Conservation (phyloP, 2,888 invertebrate genomes). For the Torymus aiolomorphi region DNA sequence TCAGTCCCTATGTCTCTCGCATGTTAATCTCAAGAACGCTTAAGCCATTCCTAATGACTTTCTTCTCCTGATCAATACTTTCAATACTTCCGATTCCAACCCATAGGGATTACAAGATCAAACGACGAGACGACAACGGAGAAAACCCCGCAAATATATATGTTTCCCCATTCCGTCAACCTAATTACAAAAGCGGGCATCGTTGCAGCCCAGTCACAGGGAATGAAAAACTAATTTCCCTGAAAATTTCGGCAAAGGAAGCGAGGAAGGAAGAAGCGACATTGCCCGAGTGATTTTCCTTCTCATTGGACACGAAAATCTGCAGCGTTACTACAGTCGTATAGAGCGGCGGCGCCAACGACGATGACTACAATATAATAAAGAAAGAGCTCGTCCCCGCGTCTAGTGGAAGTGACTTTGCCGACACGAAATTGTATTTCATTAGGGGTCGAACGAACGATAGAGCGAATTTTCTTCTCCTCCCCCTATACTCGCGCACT, state of each 20-base stretch:
- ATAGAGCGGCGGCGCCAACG: background rate
- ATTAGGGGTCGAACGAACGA: slow-evolving; percentile 1
- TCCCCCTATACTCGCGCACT: background rate
- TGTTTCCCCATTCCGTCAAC: no score
- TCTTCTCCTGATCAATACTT: no score
- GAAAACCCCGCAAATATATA: no score
- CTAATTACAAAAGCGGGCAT: no score
- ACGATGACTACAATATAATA: slow-evolving; percentile 8
- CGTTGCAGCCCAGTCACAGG: background rate
- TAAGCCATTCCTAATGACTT: no score
- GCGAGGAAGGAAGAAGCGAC: background rate
- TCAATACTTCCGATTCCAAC: no score
- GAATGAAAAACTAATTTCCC: slow-evolving; percentile 48
- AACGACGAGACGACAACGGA: no score
- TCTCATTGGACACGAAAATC: slow-evolving; percentile 41
- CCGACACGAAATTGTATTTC: slow-evolving; percentile 25
- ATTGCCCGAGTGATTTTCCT: slow-evolving; percentile 45
- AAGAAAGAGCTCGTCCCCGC: background rate
- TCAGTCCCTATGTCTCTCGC: no score
- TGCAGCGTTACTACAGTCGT: slow-evolving; percentile 4
- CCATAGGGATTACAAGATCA: no score
- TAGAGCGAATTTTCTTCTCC: slow-evolving; percentile 27
- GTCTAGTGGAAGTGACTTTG: background rate
- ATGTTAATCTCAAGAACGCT: no score
- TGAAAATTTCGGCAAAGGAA: background rate